Base-by-base conservation (phyloP, 1,140 invertebrate species). In the Trichonephila inaurata region DNA sequence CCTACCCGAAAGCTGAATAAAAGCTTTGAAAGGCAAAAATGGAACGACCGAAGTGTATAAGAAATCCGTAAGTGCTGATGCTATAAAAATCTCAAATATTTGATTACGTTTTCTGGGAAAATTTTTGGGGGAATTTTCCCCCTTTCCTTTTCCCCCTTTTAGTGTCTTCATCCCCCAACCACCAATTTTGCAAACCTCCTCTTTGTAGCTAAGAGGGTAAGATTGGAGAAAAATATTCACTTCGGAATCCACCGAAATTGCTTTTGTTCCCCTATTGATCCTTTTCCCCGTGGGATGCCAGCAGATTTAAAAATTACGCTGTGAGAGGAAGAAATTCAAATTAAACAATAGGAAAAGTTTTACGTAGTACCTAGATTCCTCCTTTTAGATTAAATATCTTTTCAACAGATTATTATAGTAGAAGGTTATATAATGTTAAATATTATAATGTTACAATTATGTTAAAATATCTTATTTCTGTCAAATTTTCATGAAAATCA, bases 41-140 rank as follows among this genome's bases (percentile, higher is more conserved):
- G n/a, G 21, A 24, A 21, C 51, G 18, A 85, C 33, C n/a, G 19
- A 19, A 60, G 28, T 44, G 18, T 58, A 83, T 83, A 83, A 83
- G 51, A 83, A 83, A 61, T 24, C 28, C 18, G 10, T 83, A 85
- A 85, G 83, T 85, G 83, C 83, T 85, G 44, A 85, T 85, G 83
- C 83, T 33, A 51, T 61, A 85, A 61, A 85, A 85, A 85, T 85
- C 83, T 85, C 83, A 85, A 85, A 85, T 85, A 85, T 85, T 85
- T 85, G 83, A 85, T 85, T 85, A 85, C 83, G 51, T 85, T 85
- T 51, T 61, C 83, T n/a, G 51, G 58, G n/a, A n/a, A 61, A 85
- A 85, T n/a, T 24, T 61, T 85, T 12, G 44, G n/a, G 2, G n/a
- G 81, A 7, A 60, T 21, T 83, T 85, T 85, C 61, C 4, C 5